Base-by-base conservation (phyloP, 2,888 invertebrate species). In the Ernsta delagoae region DNA sequence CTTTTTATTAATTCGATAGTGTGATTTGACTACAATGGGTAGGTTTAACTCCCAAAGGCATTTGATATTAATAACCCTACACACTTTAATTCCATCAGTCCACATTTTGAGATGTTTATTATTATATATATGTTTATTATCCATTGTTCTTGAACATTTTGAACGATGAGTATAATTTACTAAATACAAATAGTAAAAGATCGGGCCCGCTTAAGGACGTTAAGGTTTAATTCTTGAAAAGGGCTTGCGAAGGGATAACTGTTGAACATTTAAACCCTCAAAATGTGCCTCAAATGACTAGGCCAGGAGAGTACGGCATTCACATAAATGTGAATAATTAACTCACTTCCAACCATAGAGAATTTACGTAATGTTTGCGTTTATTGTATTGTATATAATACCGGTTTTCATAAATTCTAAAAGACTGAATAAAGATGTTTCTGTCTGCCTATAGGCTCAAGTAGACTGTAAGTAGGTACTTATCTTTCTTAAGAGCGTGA, bases 241-340 rank as follows among this genome's bases (percentile, higher is more conserved):
- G 45, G 60, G 36, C 34, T 61, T 57, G 57, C 54, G 7, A 24
- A 62, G 34, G 41, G 54, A 31, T 48, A 53, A 50, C 36, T 43
- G 41, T 54, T 67, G 56, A 68, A 62, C 54, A 57, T 57, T 62
- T 68, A 36, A 57, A 39, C 62, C 57, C 62, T 48, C 31, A 39
- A 50, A 50, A 62, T 56, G 62, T 57, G n/a, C 56, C 62, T 57
- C 53, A 68, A 68, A 68, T 62, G 48, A 68, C n/a, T 31, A 57
- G 16, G 31, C 34, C 36, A 62, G 36, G 31, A 36, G 56, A 56
- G 43, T 24, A 56, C 45, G 62, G 62, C 56, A 57, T 34, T 57
- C 59, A 39, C 59, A 59, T 59, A 62, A 56, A 68, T 48, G 68
- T 68, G 57, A 68, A 68, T 68, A 68, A 68, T 68, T 68, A 68